Conservation (phyloP, 2,113 vertebrate species). For the Gyps fulvus region DNA sequence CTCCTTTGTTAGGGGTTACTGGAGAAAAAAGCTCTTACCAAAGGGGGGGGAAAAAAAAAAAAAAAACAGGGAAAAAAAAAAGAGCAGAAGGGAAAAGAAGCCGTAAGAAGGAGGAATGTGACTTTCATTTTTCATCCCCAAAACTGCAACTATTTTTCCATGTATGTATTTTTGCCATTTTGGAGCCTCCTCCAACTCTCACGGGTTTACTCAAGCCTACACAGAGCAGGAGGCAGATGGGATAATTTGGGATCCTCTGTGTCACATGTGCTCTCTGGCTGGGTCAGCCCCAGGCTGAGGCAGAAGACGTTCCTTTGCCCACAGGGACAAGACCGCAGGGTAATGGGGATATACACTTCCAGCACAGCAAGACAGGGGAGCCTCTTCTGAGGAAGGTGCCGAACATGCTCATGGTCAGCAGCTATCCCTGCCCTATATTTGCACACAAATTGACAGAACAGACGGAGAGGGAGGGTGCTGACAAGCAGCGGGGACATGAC, state of each 20-base stretch:
- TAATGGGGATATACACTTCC: fast-evolving
- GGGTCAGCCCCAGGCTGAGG: neutral
- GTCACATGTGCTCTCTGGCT: neutral
- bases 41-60: neutral
- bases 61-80: neutral
- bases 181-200: neutral
- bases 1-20: neutral
- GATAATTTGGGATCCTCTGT: neutral
- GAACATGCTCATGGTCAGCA: neutral
- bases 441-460: neutral
- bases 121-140: neutral
- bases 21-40: neutral
- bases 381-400: neutral
- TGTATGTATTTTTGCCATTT: neutral
- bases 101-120: neutral
- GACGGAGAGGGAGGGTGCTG: neutral
- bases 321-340: neutral
- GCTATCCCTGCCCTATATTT: neutral
- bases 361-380: neutral
- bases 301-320: neutral
- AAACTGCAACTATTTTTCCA: neutral
- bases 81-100: neutral
- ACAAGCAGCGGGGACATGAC: neutral
- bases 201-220: neutral
- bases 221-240: neutral